Evolutionary conservation across 1,140 invertebrate genomes (phyloP), one percentile per base, ranked within the genome.

Genomic region (Agrilus planipennis): DNA sequence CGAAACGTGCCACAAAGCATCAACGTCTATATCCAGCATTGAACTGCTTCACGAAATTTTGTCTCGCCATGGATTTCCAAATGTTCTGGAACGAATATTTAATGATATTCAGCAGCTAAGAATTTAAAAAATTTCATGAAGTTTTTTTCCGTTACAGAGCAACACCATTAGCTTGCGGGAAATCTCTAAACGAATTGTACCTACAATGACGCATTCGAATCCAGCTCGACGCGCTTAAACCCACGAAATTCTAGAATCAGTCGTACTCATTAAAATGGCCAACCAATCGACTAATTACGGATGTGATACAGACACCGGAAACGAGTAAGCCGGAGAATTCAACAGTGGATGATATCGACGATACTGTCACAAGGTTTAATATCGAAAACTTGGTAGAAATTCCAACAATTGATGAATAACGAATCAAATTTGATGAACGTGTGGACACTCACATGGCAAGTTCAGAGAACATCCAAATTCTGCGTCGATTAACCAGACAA

Each of bases 31-130:
- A 21, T 43, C 38, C 27, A 43, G 37, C 10, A 60, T 57, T 7
- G 22, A 14, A 32, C 32, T 47, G 1, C 25, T 62, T 6, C 35
- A 52, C 5, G 37, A 48, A 15, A 19, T 54, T 16, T 61, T 61
- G 44, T 44, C 52, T 4, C 29, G 46, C 3, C 52, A 57, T 29
- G 61, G 58, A 11, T 46, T 61, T 29, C 61, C 61, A 17, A 44
- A 50, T 14, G 39, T 39, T 58, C 15, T 44, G 53, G 1, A 32
- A 28, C 29, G 58, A 64, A 44, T 57, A 60, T 20, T 15, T 47
- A n/a, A 47, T 55, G 18, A 61, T 55, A 35, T 47, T 47, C 29
- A 46, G 5, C 9, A 41, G 34, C 20, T 45, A 50, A 27, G 34
- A 46, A 39, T 55, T 57, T 29, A 9, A 7, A 4, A 34, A 34